These are phyloP conservation scores for Okamejei kenojei DNA, from an alignment of 2,797 vertebrate genomes.

Conservation along the genomic window DNA sequence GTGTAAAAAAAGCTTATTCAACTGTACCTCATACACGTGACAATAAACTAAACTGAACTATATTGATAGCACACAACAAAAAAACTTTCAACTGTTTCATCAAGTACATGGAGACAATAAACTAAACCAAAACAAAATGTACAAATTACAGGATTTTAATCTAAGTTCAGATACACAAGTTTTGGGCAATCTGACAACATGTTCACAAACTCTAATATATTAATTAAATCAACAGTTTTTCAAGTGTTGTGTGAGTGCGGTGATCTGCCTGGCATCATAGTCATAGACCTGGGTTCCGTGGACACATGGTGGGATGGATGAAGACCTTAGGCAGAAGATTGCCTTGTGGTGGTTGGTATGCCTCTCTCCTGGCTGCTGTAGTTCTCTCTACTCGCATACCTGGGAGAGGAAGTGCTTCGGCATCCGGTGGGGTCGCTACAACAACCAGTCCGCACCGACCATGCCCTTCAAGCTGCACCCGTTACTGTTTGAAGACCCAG, in stretches of 20 bases:
- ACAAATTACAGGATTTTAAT: neutral
- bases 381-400: neutral
- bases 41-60: too few relatives aligned
- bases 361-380: neutral
- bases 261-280: neutral
- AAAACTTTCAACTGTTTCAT: neutral
- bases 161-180: constrained; percentile 21
- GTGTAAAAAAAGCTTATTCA: too few relatives aligned
- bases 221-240: constrained; percentile 28
- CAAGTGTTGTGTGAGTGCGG: neutral
- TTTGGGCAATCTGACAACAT: neutral
- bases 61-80: too few relatives aligned
- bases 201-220: neutral
- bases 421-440: neutral
- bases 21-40: too few relatives aligned
- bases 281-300: neutral
- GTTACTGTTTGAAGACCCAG: neutral
- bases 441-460: neutral
- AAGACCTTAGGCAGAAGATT: neutral
- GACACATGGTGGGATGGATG: neutral
- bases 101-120: too few relatives aligned
- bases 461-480: neutral
- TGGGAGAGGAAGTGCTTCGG: neutral
- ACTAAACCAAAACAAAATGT: too few relatives aligned
- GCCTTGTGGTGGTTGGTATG: neutral